Evolutionary conservation across 2,797 vertebrate genomes (phyloP), one percentile per base, ranked within the genome.

Genomic region (Sparidentex hasta): DNA sequence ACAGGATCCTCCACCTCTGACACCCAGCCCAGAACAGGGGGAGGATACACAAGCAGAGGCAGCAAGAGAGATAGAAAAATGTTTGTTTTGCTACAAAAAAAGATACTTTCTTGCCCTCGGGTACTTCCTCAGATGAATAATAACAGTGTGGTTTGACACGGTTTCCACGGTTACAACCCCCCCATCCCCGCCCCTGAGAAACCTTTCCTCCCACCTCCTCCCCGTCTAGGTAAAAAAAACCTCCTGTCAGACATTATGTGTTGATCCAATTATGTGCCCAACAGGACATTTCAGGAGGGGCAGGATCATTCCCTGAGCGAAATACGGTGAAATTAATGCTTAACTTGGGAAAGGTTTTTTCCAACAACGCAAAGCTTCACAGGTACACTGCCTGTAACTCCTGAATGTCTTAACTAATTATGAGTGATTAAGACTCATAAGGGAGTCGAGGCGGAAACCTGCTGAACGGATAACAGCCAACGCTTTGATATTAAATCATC

Each of bases 351-450:
- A 93, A 92, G 78, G 66, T 88, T 92, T 94, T 38, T 89, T 78
- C 79, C 78, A 74, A 77, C 86, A 84, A 90, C 90, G 87, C 90
- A 89, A 86, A 82, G 84, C 89, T 73, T 92, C 82, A 71, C 91
- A 88, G 85, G 87, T 85, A 87, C 84, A 59, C 90, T 65, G 86
- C 74, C 82, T 86, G 87, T 73, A 88, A 87, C 91, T 88, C 87
- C 85, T 77, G 85, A 92, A 88, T 81, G 92, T 88, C 89, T 93
- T 93, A 93, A 93, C 92, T 95, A 93, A 95, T 95, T 94, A 94
- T 87, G 85, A 90, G 89, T 94, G 92, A 95, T 95, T 95, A 95
- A 91, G 90, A 79, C 91, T 89, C 85, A 85, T 88, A 85, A 90
- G 83, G 86, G 93, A 90, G 88, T 69, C 58, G 81, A 90, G 86